These are phyloP conservation scores for Rhinichthys osculus DNA, from an alignment of 2,797 vertebrate species.

Conservation along the genomic window DNA sequence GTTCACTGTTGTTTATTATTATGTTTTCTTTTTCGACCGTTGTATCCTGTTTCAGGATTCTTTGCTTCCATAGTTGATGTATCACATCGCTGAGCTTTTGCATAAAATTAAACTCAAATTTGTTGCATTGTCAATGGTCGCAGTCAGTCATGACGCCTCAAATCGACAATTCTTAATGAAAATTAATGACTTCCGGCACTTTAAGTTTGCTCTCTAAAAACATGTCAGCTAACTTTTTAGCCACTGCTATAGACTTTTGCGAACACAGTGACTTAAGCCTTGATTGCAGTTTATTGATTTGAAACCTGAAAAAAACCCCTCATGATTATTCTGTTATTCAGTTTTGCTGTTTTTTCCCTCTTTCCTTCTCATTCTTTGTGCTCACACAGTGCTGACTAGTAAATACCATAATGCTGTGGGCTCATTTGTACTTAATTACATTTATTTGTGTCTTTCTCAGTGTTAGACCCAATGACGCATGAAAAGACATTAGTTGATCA, in stretches of 20 bases:
- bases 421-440: background rate
- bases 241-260: background rate
- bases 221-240: conserved; percentile 13
- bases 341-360: background rate
- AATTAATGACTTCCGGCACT: conserved; percentile 24
- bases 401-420: background rate
- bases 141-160: background rate
- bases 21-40: background rate
- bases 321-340: conserved; percentile 43
- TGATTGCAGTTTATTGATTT: conserved; percentile 48
- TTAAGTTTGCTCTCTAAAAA: conserved; percentile 22
- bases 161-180: conserved; percentile 21
- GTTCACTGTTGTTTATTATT: background rate
- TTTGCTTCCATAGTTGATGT: background rate
- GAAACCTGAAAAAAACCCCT: background rate
- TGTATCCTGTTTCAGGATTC: no score
- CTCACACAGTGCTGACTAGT: background rate
- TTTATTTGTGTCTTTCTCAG: background rate
- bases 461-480: conserved; percentile 7
- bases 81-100: background rate
- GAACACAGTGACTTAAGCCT: background rate
- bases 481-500: conserved; percentile 28
- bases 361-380: background rate
- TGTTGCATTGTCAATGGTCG: background rate
- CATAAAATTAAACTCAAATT: background rate